Conservation (phyloP, 2,797 vertebrate species). For the Sebastes reedi region DNA sequence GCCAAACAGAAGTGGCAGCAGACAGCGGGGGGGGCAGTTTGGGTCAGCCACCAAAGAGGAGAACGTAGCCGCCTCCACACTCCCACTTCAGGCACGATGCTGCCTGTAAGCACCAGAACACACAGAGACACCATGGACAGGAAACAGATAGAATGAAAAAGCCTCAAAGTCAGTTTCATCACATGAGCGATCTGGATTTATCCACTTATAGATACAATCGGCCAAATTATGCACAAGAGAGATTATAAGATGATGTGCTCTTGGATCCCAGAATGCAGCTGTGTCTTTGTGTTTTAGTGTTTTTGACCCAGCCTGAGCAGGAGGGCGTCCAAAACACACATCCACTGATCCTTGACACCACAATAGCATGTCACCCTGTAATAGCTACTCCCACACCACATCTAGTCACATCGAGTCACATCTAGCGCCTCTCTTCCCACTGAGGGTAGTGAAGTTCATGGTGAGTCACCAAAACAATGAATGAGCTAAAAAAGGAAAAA, state of each 20-base stretch:
- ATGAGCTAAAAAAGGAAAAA: constrained; percentile 1
- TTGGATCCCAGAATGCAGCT: constrained; percentile 7
- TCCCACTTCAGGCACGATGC: constrained; percentile 32
- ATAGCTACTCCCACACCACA: constrained; percentile 25
- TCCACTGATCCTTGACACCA: constrained; percentile 37
- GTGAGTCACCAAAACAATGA: constrained; percentile 22
- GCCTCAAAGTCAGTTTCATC: not conserved
- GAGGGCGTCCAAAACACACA: constrained; percentile 4
- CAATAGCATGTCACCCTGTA: constrained; percentile 24
- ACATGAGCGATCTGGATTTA: constrained; percentile 1
- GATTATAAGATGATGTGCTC: not conserved
- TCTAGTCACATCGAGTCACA: not conserved
- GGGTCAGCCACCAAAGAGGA: constrained; percentile 57
- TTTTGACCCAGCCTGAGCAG: constrained; percentile 15
- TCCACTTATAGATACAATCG: not conserved
- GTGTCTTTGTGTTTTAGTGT: not conserved
- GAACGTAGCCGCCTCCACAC: constrained; percentile 16
- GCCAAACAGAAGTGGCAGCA: constrained; percentile 40
- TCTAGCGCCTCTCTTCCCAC: constrained; percentile 4
- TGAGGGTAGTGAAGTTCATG: constrained; percentile 17
- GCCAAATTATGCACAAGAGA: constrained; percentile 5
- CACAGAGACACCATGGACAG: constrained; percentile 2
- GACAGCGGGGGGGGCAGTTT: constrained; percentile 38
- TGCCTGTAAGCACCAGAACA: constrained; percentile 8
- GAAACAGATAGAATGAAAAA: constrained; percentile 6